Percentiles rank a stretch among this genome's conserved stretches.
Conservation (phyloP, 1,140 invertebrate genomes). For the roundworm (Caenorhabditis elegans) region WBcel235 BX284604.4:6527001-6527500, state of each 20-base stretch:
- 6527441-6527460: background rate
- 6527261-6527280: conserved; percentile 44
- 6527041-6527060: conserved; percentile 43
- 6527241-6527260: conserved; percentile 43
- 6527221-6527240: conserved; percentile 44
- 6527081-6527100: conserved; percentile 46
- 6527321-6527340: background rate
- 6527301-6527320: conserved; percentile 45
- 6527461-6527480: background rate
- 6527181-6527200: conserved; percentile 37
- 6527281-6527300: conserved; percentile 36
- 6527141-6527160: too few species aligned
- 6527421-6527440: conserved; percentile 45
- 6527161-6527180: conserved; percentile 36
- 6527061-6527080: conserved; percentile 43
- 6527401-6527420: conserved; percentile 42
- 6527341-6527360: background rate
- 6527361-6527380: background rate
- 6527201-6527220: conserved; percentile 39
- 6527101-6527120: conserved; percentile 46
- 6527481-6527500: background rate
- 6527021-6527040: conserved; percentile 41
- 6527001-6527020: conserved; percentile 34
- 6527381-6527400: background rate
- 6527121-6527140: background rate